These are phyloP conservation scores for Orycteropus afer DNA, from an alignment of 2,113 vertebrate genomes.

Conservation along the genomic window DNA sequence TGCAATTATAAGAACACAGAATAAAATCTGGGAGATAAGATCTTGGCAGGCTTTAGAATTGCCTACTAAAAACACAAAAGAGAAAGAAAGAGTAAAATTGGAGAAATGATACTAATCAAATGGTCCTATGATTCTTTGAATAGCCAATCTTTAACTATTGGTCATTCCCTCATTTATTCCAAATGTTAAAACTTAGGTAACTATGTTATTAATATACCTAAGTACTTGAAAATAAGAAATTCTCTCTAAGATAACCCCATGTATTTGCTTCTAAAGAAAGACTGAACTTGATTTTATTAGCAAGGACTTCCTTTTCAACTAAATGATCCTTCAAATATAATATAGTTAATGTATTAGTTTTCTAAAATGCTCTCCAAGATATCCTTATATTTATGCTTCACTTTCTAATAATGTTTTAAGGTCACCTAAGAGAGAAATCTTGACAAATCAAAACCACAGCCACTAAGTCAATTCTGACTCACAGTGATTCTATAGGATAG, in stretches of 20 bases:
- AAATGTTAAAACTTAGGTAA: constrained; percentile 49
- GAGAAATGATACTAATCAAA: constrained; percentile 45
- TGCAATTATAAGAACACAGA: constrained; percentile 4
- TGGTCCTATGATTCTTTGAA: not conserved
- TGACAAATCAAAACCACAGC: too few species aligned
- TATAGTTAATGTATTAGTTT: constrained; percentile 6
- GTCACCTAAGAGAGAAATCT: not conserved
- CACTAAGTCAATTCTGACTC: too few species aligned
- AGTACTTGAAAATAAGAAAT: not conserved
- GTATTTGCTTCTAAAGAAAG: not conserved
- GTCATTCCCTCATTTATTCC: not conserved
- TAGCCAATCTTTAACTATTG: not conserved
- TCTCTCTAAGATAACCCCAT: not conserved
- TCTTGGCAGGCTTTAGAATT: not conserved
- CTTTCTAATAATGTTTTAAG: not conserved
- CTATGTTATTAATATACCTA: not conserved
- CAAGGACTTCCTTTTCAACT: not conserved
- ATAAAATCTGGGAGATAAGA: constrained; percentile 46
- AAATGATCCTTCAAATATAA: not conserved
- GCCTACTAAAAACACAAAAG: constrained; percentile 19
- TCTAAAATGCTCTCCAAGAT: not conserved
- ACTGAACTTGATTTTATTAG: not conserved
- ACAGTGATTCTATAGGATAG: too few species aligned
- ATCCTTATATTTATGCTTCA: not conserved
- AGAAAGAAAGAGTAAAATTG: not conserved